These are phyloP conservation scores for Linnaemya tessellans DNA, from an alignment of 2,888 invertebrate species.

Conservation along the genomic window DNA sequence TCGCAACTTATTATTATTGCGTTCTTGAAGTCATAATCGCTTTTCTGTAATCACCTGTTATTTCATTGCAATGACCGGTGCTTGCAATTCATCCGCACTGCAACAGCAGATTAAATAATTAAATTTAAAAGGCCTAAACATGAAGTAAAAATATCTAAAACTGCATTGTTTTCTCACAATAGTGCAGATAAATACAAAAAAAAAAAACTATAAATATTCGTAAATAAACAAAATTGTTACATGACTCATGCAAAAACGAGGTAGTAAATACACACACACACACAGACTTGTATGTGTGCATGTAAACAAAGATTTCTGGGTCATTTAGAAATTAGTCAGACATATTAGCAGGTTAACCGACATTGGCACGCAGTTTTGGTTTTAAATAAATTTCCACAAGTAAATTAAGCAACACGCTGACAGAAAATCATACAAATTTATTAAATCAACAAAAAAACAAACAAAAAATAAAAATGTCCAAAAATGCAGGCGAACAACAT, in stretches of 20 bases:
- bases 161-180: conserved; percentile 24
- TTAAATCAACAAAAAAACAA: too few relatives aligned
- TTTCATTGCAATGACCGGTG: background rate
- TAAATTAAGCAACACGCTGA: background rate
- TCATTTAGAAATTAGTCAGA: conserved; percentile 40
- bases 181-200: background rate
- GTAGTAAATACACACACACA: background rate
- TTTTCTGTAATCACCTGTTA: conserved; percentile 28
- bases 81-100: background rate
- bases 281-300: background rate
- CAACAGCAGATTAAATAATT: conserved; percentile 26
- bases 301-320: conserved; percentile 25
- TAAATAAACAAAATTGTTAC: conserved; percentile 7
- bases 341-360: conserved; percentile 7
- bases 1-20: background rate
- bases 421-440: background rate
- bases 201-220: background rate
- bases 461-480: background rate
- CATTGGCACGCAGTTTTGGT: background rate
- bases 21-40: background rate
- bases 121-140: conserved; percentile 20
- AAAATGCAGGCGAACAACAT: background rate
- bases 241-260: conserved; percentile 35
- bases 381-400: background rate
- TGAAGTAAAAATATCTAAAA: conserved; percentile 26